A percentile compares a stretch with the other conserved stretches of the same genome.
Conservation (phyloP, 2,888 invertebrate species). For the Scelioninae gen. 1 region DNA sequence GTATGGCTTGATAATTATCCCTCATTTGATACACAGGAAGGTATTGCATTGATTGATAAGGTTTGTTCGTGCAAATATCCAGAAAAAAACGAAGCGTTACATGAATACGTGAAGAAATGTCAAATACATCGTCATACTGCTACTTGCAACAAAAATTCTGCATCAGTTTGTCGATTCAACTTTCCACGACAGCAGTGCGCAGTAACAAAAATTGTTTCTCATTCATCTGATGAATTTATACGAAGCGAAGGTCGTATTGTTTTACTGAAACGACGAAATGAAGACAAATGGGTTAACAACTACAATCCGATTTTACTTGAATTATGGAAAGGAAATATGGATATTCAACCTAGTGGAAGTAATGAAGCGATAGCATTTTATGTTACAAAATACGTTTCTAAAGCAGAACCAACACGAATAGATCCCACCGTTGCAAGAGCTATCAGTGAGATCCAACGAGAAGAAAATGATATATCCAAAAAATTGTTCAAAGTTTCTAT, state of each 20-base stretch:
- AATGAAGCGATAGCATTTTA: constrained; percentile 76
- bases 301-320: too few species aligned
- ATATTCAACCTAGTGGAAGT: constrained; percentile 75
- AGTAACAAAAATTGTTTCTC: constrained; percentile 66
- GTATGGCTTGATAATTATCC: too few species aligned
- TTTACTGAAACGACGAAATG: constrained; percentile 72
- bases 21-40: too few species aligned
- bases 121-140: constrained; percentile 69
- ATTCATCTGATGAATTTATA: constrained; percentile 75
- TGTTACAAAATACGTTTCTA: constrained; percentile 68
- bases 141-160: constrained; percentile 63
- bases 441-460: constrained; percentile 18
- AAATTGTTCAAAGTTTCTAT: constrained; percentile 13
- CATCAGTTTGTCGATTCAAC: constrained; percentile 72
- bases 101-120: neutral
- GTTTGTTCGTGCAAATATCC: too few species aligned
- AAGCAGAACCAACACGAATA: constrained; percentile 60
- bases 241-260: constrained; percentile 77
- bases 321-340: too few species aligned
- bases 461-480: constrained; percentile 10
- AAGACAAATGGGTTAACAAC: constrained; percentile 72
- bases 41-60: too few species aligned
- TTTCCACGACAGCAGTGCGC: constrained; percentile 44
- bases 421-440: constrained; percentile 56
- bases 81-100: too few species aligned